These are phyloP conservation scores for Pantelozetes paolii DNA, from an alignment of 2,888 invertebrate genomes.

Conservation along the genomic window DNA sequence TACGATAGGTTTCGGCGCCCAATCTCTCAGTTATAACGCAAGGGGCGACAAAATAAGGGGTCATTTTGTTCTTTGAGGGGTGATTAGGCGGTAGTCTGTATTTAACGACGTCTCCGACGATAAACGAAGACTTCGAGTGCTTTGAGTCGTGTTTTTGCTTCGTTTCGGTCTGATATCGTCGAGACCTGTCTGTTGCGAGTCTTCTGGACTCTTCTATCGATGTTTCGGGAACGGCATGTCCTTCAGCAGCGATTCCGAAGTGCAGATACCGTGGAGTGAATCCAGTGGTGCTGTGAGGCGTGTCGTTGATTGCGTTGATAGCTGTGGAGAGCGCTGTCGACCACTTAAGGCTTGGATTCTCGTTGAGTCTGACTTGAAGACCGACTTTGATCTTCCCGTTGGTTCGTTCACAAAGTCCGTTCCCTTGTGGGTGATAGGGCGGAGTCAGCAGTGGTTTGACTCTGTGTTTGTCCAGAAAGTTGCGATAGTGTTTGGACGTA, in stretches of 20 bases:
- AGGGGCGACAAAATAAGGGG: not conserved
- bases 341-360: not conserved
- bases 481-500: conserved; percentile 15
- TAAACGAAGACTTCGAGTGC: not conserved
- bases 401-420: conserved; percentile 7
- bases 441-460: not conserved
- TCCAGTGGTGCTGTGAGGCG: not conserved
- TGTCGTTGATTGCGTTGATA: not conserved
- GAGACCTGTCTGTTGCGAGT: not conserved
- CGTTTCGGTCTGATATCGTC: not conserved
- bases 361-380: not conserved
- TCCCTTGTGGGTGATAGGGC: not conserved
- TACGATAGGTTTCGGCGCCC: not conserved
- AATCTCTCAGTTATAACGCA: not conserved
- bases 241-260: not conserved
- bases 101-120: not conserved
- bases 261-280: not conserved
- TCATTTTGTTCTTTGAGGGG: not conserved
- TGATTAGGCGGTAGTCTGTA: not conserved
- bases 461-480: conserved; percentile 16
- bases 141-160: not conserved
- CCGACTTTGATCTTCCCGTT: not conserved
- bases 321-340: not conserved
- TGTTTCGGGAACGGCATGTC: not conserved
- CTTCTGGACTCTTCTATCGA: not conserved